phyloP scores from a whole-genome alignment of 1,140 invertebrate species.

The Panagrolaimus sp. region DNA sequence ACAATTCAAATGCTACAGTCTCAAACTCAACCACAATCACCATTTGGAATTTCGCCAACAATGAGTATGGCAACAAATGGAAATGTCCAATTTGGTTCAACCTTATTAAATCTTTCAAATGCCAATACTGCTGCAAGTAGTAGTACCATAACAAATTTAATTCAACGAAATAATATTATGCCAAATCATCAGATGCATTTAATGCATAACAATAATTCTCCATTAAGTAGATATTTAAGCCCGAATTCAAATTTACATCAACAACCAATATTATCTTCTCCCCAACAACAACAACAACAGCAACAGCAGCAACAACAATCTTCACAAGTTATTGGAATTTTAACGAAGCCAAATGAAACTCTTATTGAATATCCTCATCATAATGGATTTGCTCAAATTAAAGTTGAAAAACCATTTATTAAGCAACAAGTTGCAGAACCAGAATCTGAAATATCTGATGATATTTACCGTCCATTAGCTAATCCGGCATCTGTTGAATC shows the following conservation, averaged over 20 bases:
- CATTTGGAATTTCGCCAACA: not conserved
- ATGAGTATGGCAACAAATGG: not conserved
- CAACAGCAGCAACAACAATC: constrained; percentile 15
- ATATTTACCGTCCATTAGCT: not conserved
- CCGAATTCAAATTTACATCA: too few relatives aligned
- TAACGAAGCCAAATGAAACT: not conserved
- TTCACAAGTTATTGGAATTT: not conserved
- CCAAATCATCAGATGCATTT: not conserved
- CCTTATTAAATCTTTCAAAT: not conserved
- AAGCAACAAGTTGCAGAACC: not conserved
- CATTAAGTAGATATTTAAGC: not conserved
- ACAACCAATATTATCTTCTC: too few relatives aligned
- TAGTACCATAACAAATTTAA: not conserved
- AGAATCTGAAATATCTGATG: not conserved
- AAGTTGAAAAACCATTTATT: not conserved
- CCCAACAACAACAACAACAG: not conserved
- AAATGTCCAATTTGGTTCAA: not conserved
- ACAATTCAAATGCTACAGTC: constrained; percentile 8
- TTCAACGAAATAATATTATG: not conserved
- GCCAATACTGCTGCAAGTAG: not conserved
- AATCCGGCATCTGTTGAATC: constrained; percentile 10
- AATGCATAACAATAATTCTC: not conserved
- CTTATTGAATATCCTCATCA: constrained; percentile 10
- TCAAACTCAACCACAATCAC: not conserved
- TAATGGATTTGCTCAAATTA: constrained; percentile 9